These are phyloP conservation scores for Cerastis rubricosa DNA, from an alignment of 2,888 invertebrate genomes.

Conservation along the genomic window DNA sequence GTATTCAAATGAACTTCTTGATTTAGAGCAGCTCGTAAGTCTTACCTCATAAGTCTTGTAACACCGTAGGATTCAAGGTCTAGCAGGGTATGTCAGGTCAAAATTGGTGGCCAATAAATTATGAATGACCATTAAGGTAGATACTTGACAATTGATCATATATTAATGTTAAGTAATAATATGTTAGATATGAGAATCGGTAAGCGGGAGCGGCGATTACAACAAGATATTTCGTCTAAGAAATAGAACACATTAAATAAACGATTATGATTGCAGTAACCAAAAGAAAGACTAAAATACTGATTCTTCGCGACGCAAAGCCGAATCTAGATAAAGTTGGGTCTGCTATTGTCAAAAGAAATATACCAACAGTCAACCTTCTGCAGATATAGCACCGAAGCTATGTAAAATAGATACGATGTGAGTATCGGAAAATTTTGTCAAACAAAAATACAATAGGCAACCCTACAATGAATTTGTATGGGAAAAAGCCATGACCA, in stretches of 20 bases:
- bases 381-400: not conserved
- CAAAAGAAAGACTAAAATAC: not conserved
- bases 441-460: constrained; percentile 15
- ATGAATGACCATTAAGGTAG: constrained; percentile 19
- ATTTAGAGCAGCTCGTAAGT: constrained; percentile 76
- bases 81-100: constrained; percentile 33
- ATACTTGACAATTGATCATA: constrained; percentile 15
- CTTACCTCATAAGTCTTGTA: constrained; percentile 73
- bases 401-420: not conserved
- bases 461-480: constrained; percentile 27
- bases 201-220: not conserved
- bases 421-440: not conserved
- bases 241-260: not conserved
- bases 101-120: constrained; percentile 35
- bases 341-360: not conserved
- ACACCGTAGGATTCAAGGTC: constrained; percentile 63
- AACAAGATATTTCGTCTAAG: not conserved
- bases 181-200: constrained; percentile 10
- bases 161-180: constrained; percentile 32
- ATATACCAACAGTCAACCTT: not conserved
- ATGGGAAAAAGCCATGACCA: constrained; percentile 59
- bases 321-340: not conserved
- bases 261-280: not conserved
- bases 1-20: constrained; percentile 83
- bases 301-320: not conserved